Evolutionary conservation across 2,113 vertebrate species (phyloP), one percentile per base, ranked within the genome.

Genomic region (Addax nasomaculatus): DNA sequence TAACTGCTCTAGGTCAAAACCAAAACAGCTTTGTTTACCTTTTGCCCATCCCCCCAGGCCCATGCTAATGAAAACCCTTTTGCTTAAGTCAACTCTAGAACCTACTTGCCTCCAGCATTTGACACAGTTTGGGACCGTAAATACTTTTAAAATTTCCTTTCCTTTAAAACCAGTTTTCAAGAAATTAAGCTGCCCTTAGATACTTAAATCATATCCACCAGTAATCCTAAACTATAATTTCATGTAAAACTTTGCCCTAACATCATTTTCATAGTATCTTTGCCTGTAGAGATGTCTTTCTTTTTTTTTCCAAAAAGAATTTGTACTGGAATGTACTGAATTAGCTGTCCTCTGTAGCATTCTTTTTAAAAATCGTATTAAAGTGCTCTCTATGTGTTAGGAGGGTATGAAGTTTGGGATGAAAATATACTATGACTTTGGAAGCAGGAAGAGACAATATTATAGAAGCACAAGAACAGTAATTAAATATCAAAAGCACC

Each of bases 1-100:
- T 53, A 57, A 79, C 53, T 10, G 79, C 79, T 93, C 70, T 45
- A 93, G 95, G 84, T 97, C 97, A 97, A 93, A 96, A 89, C 39
- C 27, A 58, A 92, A 79, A 84, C 86, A 96, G 51, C 57, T 14
- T 90, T 95, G 73, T 97, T 95, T 97, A 97, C 87, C 29, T 95
- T 67, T 53, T 60, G 73, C 67, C 64, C 89, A 84, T 36, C 16
- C 25, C 58, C 89, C 53, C 29, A 78, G 88, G 79, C 53, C 27
- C 39, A 55, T 19, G 51, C 19, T 92, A 95, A 97, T 93, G 90
- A 97, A 89, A 94, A 85, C 49, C 6, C 7, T 94, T 83, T 27
- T n/a, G 45, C 5, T 2, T 95, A 70, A 11, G 16, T 89, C 95
- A 89, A 23, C 39, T 93, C 9, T 76, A 39, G 57, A 96, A 79